Base-by-base conservation (phyloP, 2,113 vertebrate species). In the Trichechus manatus region DNA sequence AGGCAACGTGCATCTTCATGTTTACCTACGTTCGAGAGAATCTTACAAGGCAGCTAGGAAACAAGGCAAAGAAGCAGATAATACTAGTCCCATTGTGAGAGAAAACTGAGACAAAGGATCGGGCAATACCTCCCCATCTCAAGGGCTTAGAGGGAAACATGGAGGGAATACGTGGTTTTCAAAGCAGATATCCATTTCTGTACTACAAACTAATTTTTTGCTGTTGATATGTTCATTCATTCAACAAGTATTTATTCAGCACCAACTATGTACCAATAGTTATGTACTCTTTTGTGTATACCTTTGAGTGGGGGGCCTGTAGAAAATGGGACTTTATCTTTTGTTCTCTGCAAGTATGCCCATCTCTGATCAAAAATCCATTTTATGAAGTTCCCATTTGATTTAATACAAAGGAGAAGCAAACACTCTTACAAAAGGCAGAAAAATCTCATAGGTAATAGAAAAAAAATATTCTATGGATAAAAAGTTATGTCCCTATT, bases 231-330 rank as follows among this genome's bases (percentile, higher is more conserved):
- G 53, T 87, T 85, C 93, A 95, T 93, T 96, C 96, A 89, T 89
- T 97, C 92, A 93, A 96, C 94, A 97, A 89, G 70, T 83, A 91
- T 93, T 96, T 97, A 87, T 53, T 91, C n/a, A 80, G 83, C 42
- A 96, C 56, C 39, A 61, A 89, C 31, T 36, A 53, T 4, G 23
- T 31, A 74, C 0, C 31, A 47, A 64, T 33, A 87, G 4, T 68
- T 33, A 63, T 1, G 27, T 3, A 39, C 19, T 89, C 53, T 29
- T 90, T 36, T 87, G 39, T 47, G 11, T 25, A 63, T 20, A 47
- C 4, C 29, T 59, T 75, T 77, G 36, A 27, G 22, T 33, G 47
- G 27, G 19, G 11, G 19, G 9, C 59, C 23, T 87, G 47, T 25
- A 87, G 17, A 85, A 95, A 95, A 94, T 25, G 25, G 4, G 44